Evolutionary conservation across 2,888 invertebrate genomes (phyloP), one percentile per base, ranked within the genome.

Genomic region (Epinotia ramella): DNA sequence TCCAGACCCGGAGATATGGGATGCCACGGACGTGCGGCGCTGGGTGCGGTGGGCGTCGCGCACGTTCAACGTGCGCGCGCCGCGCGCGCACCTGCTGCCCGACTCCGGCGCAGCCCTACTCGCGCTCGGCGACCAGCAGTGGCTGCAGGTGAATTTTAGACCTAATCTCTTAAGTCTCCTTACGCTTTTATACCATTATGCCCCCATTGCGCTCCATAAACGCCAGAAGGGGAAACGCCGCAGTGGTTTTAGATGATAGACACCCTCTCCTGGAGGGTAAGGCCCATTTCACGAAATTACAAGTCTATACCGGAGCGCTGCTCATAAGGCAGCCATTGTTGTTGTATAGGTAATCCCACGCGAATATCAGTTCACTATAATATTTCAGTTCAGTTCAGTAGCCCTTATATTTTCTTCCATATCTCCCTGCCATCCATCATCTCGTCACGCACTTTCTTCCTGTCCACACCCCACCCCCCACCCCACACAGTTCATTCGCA

Each of bases 31-130:
- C 86, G 94, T 95, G 84, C 85, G 85, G 73, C 91, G 93, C 49
- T 95, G 95, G 92, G 88, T 95, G 85, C 88, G 90, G 46, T 95
- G 95, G 95, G 94, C 94, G 84, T 87, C 92, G 77, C 90, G 93
- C 76, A 89, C 91, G 77, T 95, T 95, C 89, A 74, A 86, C 76
- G 91, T 95, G 83, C 89, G 89, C 28, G 89, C 92, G 63, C 94
- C 95, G 73, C 90, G 93, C 62, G 80, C 87, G 1, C 90, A 91
- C 80, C 89, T 91, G 83, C 93, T 95, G 87, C 95, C 95, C 1
- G 80, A 79, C 80, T 80, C 86, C 59, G 95, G 95, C 16, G 79
- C 79, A 9, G 91, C 88, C 70, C 90, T 95, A 82, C 89, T 95
- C 77, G 86, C 84, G 18, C 95, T 97, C 87, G 92, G 95, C n/a